Conservation (phyloP, 2,797 vertebrate genomes). For the Melanogrammus aeglefinus region DNA sequence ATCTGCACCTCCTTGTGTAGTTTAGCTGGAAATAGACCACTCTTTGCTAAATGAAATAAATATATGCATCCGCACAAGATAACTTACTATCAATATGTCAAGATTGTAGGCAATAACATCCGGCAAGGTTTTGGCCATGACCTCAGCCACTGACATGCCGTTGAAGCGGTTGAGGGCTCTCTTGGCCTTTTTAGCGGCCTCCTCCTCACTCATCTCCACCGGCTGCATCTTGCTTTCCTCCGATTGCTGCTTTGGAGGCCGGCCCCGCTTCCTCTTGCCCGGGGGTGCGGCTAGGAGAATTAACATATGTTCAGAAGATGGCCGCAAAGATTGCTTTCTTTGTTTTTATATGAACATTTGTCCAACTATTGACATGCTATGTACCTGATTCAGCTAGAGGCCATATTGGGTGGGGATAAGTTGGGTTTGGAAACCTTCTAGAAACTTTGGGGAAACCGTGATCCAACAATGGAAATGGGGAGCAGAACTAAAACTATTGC, state of each 20-base stretch:
- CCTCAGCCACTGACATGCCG: slow-evolving; percentile 91
- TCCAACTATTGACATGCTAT: background rate
- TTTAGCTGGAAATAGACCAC: background rate
- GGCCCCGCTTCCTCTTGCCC: slow-evolving; percentile 83
- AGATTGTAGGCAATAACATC: slow-evolving; percentile 92
- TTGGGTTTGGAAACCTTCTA: background rate
- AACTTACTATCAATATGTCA: slow-evolving; percentile 96
- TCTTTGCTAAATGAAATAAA: background rate
- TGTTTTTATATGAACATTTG: background rate
- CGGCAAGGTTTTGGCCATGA: slow-evolving; percentile 91
- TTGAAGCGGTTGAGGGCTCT: slow-evolving; percentile 93
- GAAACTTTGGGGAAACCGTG: too few relatives aligned
- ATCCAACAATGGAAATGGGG: background rate
- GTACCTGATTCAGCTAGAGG: background rate
- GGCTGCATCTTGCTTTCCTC: slow-evolving; percentile 65
- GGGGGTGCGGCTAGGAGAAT: slow-evolving; percentile 62
- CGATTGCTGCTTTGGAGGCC: slow-evolving; percentile 64
- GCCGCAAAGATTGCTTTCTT: background rate
- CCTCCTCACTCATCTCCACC: slow-evolving; percentile 73
- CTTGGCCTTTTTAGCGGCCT: slow-evolving; percentile 86
- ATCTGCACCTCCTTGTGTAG: background rate
- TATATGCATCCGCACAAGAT: background rate
- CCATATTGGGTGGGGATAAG: too few relatives aligned
- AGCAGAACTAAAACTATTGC: too few relatives aligned
- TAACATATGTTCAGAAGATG: background rate